Percentiles rank a stretch among this genome's conserved stretches.
phyloP scores from a whole-genome alignment of 2,888 invertebrate species.

The Diarsia rubi region DNA sequence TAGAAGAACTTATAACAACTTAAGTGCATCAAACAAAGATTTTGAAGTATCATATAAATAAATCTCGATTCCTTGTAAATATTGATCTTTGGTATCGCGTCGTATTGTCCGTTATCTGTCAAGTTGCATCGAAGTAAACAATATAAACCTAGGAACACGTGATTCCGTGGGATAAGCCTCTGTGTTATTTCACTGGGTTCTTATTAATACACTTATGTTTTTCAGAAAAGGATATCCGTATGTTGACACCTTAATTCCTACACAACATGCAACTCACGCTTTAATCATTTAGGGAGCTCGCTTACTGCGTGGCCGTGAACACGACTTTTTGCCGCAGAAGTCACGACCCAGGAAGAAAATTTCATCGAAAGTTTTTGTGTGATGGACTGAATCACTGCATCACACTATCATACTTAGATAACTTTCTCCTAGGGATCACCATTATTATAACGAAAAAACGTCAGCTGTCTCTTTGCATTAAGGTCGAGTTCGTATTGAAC shows the following conservation, averaged over 20 bases:
- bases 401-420: too few relatives aligned
- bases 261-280: neutral
- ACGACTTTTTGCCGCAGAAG: neutral
- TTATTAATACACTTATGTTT: too few relatives aligned
- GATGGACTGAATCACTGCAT: too few relatives aligned
- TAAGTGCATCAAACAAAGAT: conserved; percentile 8
- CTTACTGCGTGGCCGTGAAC: neutral
- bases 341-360: neutral
- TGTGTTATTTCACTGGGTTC: neutral
- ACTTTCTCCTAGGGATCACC: too few relatives aligned
- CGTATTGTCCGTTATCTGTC: conserved; percentile 57
- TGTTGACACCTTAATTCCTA: neutral
- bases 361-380: too few relatives aligned
- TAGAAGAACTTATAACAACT: neutral
- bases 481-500: neutral
- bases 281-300: neutral
- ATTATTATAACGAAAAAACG: too few relatives aligned
- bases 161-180: neutral
- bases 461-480: neutral
- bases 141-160: neutral
- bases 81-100: conserved; percentile 36
- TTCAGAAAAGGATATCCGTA: neutral
- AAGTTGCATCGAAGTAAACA: conserved; percentile 37
- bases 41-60: conserved; percentile 39
- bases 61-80: conserved; percentile 47